Percentiles rank a stretch among this genome's conserved stretches.
These are phyloP conservation scores for Achroia grisella DNA, from an alignment of 1,140 invertebrate species.

Conservation along the genomic window DNA sequence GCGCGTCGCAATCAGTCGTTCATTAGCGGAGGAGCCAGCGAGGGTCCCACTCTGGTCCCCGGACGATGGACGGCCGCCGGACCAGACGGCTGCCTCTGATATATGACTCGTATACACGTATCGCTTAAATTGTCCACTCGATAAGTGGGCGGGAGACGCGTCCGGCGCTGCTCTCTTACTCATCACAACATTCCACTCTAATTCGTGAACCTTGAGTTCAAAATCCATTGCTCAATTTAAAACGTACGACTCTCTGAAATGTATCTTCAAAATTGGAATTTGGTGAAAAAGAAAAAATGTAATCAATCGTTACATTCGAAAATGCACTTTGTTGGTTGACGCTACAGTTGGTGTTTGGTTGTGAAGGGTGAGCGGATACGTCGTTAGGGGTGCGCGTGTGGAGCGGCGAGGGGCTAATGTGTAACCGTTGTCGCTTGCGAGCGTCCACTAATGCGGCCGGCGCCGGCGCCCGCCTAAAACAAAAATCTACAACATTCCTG, in stretches of 20 bases:
- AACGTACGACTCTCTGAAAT: neutral
- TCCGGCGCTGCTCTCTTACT: neutral
- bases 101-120: constrained; percentile 57
- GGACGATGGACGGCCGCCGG: constrained; percentile 12
- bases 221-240: neutral
- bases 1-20: too few species aligned
- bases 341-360: constrained; percentile 5
- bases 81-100: constrained; percentile 28
- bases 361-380: neutral
- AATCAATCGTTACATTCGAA: neutral
- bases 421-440: constrained; percentile 42
- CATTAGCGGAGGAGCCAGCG: neutral
- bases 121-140: constrained; percentile 57
- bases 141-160: constrained; percentile 54
- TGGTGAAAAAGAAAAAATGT: neutral
- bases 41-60: constrained; percentile 6
- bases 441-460: constrained; percentile 55
- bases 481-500: constrained; percentile 60
- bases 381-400: constrained; percentile 1
- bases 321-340: neutral
- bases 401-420: constrained; percentile 41
- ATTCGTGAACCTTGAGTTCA: neutral
- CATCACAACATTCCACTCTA: neutral
- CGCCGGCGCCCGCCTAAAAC: constrained; percentile 64
- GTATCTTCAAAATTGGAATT: neutral